phyloP scores from a whole-genome alignment of 2,888 invertebrate species.

The Lomographa bimaculata region DNA sequence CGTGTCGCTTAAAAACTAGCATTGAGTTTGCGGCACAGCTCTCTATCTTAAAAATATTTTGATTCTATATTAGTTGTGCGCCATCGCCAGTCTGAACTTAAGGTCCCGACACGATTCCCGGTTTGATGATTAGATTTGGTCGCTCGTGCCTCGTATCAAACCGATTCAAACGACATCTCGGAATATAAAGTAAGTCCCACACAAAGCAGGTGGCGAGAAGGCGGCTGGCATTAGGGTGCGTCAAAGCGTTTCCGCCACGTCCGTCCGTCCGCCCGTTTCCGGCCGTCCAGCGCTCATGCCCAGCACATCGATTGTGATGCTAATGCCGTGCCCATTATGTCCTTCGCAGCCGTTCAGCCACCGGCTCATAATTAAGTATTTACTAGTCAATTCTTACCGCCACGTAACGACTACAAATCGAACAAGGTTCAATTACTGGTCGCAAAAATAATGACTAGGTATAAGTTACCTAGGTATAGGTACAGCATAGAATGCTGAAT shows the following conservation, averaged over 20 bases:
- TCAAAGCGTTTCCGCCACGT: conserved; percentile 32
- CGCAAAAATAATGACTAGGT: conserved; percentile 10
- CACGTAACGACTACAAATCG: conserved; percentile 11
- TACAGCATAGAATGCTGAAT: conserved; percentile 13
- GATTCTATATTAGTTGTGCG: conserved; percentile 13
- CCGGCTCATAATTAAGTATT: conserved; percentile 37
- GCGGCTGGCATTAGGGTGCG: conserved; percentile 32
- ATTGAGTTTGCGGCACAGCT: no score
- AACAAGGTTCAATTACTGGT: conserved; percentile 13
- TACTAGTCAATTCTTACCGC: conserved; percentile 9
- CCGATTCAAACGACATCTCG: conserved; percentile 19
- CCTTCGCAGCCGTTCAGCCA: conserved; percentile 39
- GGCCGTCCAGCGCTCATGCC: conserved; percentile 16
- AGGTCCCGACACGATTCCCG: no score
- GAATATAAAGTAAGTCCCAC: conserved; percentile 25
- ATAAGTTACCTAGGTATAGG: no score
- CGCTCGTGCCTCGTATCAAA: conserved; percentile 9
- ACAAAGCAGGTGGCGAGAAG: conserved; percentile 27
- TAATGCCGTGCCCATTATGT: conserved; percentile 60
- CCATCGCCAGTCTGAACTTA: no score
- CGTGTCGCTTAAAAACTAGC: no score
- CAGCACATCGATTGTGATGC: conserved; percentile 49
- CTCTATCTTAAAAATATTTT: conserved; percentile 15
- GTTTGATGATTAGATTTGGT: conserved; percentile 22
- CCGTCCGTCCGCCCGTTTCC: conserved; percentile 16